Evolutionary conservation across 2,888 invertebrate species (phyloP).

Genomic region (Reticulitermes lucifugus): DNA sequence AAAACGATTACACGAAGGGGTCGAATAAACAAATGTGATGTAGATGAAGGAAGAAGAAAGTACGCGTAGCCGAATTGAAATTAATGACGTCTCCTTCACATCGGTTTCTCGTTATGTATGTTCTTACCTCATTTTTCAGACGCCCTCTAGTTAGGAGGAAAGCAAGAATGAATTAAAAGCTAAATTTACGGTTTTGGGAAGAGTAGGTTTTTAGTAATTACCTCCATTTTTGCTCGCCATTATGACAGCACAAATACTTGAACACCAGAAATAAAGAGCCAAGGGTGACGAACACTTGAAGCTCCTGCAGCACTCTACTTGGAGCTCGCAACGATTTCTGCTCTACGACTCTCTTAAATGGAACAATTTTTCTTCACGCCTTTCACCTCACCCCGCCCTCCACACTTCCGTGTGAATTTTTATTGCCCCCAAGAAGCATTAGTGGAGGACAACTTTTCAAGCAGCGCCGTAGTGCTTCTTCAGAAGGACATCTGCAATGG

Average conservation of each 20-base stretch:
- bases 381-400: not conserved
- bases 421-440: not conserved
- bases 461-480: not conserved
- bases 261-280: not conserved
- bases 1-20: too few species aligned
- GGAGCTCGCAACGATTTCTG: not conserved
- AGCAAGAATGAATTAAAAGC: slow-evolving; percentile 16
- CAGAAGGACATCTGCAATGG: not conserved
- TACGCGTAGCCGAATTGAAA: too few species aligned
- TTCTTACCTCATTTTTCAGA: not conserved
- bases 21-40: too few species aligned
- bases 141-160: not conserved
- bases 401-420: too few species aligned
- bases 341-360: not conserved
- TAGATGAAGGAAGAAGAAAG: too few species aligned
- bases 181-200: not conserved
- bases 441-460: not conserved
- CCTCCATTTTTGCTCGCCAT: slow-evolving; percentile 6
- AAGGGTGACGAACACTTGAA: not conserved
- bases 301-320: not conserved
- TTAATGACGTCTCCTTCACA: not conserved
- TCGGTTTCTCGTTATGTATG: not conserved
- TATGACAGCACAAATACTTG: not conserved
- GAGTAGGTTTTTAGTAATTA: slow-evolving; percentile 26
- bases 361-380: not conserved